phyloP scores from a whole-genome alignment of 2,888 invertebrate species.

The Agrilus biguttatus region DNA sequence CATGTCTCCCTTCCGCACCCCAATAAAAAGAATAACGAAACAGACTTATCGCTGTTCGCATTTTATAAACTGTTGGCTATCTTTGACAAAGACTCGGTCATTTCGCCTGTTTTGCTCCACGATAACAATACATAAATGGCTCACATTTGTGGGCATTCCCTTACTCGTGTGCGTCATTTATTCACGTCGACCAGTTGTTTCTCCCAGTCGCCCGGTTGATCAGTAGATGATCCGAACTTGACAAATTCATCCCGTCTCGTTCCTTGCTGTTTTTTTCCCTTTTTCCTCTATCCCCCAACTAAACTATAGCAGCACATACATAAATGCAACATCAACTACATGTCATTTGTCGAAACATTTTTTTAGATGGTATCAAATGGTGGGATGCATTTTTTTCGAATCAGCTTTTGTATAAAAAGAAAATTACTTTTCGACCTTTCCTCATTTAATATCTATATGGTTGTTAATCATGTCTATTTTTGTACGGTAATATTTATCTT shows the following conservation, averaged over 20 bases:
- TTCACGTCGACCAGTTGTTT: conserved; percentile 4
- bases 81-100: conserved; percentile 10
- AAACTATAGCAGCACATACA: too few relatives aligned
- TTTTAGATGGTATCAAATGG: too few relatives aligned
- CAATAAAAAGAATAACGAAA: conserved; percentile 20
- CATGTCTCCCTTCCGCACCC: conserved; percentile 17
- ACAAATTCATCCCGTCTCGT: conserved; percentile 22
- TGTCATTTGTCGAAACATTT: too few relatives aligned
- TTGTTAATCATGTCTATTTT: too few relatives aligned
- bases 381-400: too few relatives aligned
- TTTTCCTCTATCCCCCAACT: conserved; percentile 3
- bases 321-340: too few relatives aligned
- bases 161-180: conserved; percentile 26
- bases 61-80: conserved; percentile 23
- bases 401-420: too few relatives aligned
- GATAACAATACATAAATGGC: conserved; percentile 28
- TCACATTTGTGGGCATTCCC: conserved; percentile 29
- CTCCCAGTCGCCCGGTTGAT: conserved; percentile 24
- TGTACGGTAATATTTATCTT: too few relatives aligned
- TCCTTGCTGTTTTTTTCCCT: conserved; percentile 2
- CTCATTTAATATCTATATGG: too few relatives aligned
- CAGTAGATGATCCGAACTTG: conserved; percentile 27
- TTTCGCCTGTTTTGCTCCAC: conserved; percentile 20
- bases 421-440: too few relatives aligned
- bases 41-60: conserved; percentile 24